Conservation (phyloP, 2,797 vertebrate genomes). For the Sphenopsis melanotis region DNA sequence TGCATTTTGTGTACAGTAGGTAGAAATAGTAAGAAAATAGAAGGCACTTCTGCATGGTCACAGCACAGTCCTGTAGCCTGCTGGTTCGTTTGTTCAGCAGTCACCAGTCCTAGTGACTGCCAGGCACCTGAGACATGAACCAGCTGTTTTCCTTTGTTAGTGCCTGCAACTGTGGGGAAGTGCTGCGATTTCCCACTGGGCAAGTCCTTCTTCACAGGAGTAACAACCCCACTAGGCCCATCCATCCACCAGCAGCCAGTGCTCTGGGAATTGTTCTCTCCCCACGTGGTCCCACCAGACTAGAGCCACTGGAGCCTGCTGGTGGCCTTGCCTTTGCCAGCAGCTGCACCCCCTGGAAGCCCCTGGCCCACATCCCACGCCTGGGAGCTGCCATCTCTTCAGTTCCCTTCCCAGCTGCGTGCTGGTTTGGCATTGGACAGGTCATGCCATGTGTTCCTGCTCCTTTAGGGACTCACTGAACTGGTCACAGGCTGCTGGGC, state of each 20-base stretch:
- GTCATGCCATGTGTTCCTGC: rapidly evolving
- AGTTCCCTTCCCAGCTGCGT: rapidly evolving
- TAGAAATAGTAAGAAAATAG: background rate
- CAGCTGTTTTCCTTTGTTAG: background rate
- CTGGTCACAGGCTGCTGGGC: rapidly evolving
- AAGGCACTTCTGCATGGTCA: background rate
- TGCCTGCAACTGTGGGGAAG: background rate
- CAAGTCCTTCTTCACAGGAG: background rate
- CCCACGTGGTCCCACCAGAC: rapidly evolving
- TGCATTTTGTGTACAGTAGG: background rate
- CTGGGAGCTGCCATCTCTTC: background rate
- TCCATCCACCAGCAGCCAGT: rapidly evolving
- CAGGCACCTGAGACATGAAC: background rate
- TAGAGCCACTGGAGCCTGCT: rapidly evolving
- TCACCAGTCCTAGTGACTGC: background rate
- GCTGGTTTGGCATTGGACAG: rapidly evolving
- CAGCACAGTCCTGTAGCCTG: rapidly evolving
- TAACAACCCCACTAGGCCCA: background rate
- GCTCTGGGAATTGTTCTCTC: background rate
- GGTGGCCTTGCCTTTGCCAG: background rate
- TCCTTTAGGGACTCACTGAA: rapidly evolving
- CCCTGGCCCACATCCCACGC: rapidly evolving
- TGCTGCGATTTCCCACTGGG: background rate
- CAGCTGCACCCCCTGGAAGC: background rate
- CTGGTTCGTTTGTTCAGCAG: background rate